phyloP scores from a whole-genome alignment of 2,113 vertebrate species.

The Egretta garzetta region DNA sequence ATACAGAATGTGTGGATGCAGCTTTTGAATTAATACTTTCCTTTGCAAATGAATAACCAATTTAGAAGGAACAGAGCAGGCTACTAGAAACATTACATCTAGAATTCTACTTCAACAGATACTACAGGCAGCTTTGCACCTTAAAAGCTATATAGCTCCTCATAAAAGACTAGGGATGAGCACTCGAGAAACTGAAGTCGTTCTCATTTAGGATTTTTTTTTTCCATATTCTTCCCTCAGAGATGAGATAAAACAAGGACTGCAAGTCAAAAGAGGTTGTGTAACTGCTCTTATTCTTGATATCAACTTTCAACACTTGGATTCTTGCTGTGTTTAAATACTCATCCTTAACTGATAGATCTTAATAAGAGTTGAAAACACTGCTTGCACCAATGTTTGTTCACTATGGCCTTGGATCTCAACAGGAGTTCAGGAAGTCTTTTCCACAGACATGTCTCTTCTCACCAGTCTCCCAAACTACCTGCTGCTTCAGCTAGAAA shows the following conservation, averaged over 20 bases:
- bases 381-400: not conserved
- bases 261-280: not conserved
- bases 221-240: not conserved
- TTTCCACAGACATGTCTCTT: not conserved
- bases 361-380: not conserved
- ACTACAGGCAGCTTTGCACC: not conserved
- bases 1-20: not conserved
- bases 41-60: not conserved
- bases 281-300: not conserved
- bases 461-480: not conserved
- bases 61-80: not conserved
- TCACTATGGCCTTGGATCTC: not conserved
- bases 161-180: not conserved
- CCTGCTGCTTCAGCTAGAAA: not conserved
- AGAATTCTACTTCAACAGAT: not conserved
- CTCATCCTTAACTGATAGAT: not conserved
- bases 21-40: not conserved
- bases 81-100: not conserved
- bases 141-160: not conserved
- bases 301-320: not conserved
- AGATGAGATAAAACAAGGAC: not conserved
- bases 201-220: not conserved
- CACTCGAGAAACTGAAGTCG: not conserved
- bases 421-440: not conserved
- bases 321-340: not conserved